Evolutionary conservation across 2,888 invertebrate species (phyloP), one percentile per base, ranked within the genome.

Genomic region (Sceliomorpha sp.): DNA sequence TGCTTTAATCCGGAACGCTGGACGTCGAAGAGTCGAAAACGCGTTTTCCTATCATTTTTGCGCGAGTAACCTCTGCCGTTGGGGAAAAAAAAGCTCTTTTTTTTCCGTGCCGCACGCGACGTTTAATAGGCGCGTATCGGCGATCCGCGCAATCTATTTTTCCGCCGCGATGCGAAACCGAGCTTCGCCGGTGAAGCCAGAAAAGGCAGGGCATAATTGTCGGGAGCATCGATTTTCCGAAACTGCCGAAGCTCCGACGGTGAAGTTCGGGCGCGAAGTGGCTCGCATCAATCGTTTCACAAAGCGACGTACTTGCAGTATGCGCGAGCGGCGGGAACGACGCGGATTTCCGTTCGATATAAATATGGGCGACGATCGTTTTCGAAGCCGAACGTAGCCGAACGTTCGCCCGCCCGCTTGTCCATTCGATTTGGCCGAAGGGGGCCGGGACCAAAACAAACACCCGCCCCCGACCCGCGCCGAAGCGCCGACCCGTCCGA

Each of bases 311-410:
- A 20, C 14, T 13, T 45, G 34, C 44, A 12, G 8, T 8, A 2
- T 27, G 39, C 29, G 17, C 24, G 58, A 39, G 15, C 39, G 2
- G 6, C 17, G 39, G 14, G 9, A n/a, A 39, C 59, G 12, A 39
- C 59, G 55, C 74, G 78, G 76, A 79, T 80, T 78, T 80, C 74
- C 75, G 71, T 69, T 73, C 53, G 72, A 74, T 76, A 80, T 79
- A 75, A 77, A 80, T 79, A 76, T 72, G 71, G 20, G 24, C 24
- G 24, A 31, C 31, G 31, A 48, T 14, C 37, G 24, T 8, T 26
- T 27, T 7, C 26, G n/a, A 10, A 10, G 14, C 10, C 42, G 29
- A 29, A 24, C 42, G 39, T 26, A 20, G 20, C 20, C 20, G 20
- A 20, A n/a, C n/a, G n/a, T n/a, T 39, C 17, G 17, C 4, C 37